Percentiles rank a stretch among this genome's conserved stretches.
Evolutionary conservation across 2,888 invertebrate species (phyloP).

Genomic region (Dicycla oo): DNA sequence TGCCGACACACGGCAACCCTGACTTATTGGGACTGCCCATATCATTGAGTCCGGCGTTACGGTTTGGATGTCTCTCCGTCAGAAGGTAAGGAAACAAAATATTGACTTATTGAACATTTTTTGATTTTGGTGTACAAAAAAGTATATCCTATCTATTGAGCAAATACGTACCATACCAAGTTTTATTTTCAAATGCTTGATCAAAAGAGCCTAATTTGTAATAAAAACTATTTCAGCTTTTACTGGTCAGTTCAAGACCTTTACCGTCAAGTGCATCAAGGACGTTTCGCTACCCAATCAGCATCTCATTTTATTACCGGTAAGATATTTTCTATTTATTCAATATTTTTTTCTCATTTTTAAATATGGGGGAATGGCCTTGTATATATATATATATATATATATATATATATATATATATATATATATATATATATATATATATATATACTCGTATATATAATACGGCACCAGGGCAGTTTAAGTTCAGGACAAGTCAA

Average conservation of each 20-base stretch:
- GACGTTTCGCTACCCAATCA: conserved; percentile 73
- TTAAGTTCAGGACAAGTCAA: too few species aligned
- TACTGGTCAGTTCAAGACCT: conserved; percentile 93
- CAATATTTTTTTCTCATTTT: too few species aligned
- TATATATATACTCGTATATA: too few species aligned
- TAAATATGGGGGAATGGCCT: too few species aligned
- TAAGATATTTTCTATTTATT: conserved; percentile 56
- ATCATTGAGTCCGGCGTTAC: conserved; percentile 93
- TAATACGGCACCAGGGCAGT: too few species aligned
- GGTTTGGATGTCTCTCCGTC: conserved; percentile 93
- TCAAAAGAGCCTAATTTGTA: neutral
- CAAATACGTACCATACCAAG: neutral
- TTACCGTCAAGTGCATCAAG: conserved; percentile 90
- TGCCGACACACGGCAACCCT: conserved; percentile 93
- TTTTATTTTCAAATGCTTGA: neutral
- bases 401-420: too few species aligned
- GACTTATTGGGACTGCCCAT: conserved; percentile 92
- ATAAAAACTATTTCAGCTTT: conserved; percentile 83
- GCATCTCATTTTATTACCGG: conserved; percentile 84
- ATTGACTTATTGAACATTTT: too few species aligned
- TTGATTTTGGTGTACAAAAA: too few species aligned
- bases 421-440: too few species aligned
- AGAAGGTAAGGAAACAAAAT: conserved; percentile 84
- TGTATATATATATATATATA: too few species aligned
- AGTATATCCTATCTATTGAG: neutral